phyloP scores from a whole-genome alignment of 1,140 invertebrate genomes.

The Heliothis subflexa region DNA sequence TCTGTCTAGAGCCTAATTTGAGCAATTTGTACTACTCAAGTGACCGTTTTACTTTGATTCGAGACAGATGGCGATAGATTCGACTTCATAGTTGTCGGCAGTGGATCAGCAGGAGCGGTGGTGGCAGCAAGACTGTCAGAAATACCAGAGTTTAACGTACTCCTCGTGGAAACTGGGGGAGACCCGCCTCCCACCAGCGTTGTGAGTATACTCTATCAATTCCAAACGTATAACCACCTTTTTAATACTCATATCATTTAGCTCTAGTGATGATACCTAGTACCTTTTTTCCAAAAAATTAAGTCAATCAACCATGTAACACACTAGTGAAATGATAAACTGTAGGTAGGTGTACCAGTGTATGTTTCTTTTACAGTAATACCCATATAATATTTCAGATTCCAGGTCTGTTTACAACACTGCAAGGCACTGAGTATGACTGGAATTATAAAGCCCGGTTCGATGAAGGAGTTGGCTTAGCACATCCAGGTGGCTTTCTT shows the following conservation, averaged over 20 bases:
- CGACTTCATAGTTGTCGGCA: conserved; percentile 72
- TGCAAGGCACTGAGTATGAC: conserved; percentile 70
- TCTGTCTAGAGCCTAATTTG: no score
- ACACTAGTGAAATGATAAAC: no score
- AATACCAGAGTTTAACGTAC: conserved; percentile 90
- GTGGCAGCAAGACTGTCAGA: conserved; percentile 91
- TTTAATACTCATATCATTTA: neutral
- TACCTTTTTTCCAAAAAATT: no score
- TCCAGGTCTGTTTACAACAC: conserved; percentile 66
- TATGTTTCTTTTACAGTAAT: no score
- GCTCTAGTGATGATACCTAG: no score
- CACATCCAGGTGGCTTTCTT: conserved; percentile 58
- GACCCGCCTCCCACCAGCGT: conserved; percentile 72
- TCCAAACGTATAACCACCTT: no score
- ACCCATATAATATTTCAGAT: conserved; percentile 60
- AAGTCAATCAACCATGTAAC: no score
- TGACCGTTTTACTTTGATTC: neutral
- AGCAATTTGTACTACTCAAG: no score
- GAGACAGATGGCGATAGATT: conserved; percentile 67
- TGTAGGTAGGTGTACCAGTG: no score
- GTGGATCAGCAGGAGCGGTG: conserved; percentile 68
- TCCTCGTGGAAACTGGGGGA: conserved; percentile 92
- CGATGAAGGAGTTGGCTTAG: conserved; percentile 64
- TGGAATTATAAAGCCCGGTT: conserved; percentile 69
- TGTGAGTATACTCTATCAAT: conserved; percentile 49